Evolutionary conservation across 2,797 vertebrate species (phyloP), one percentile per base, ranked within the genome.

Genomic region (Notolepis coatsorum): DNA sequence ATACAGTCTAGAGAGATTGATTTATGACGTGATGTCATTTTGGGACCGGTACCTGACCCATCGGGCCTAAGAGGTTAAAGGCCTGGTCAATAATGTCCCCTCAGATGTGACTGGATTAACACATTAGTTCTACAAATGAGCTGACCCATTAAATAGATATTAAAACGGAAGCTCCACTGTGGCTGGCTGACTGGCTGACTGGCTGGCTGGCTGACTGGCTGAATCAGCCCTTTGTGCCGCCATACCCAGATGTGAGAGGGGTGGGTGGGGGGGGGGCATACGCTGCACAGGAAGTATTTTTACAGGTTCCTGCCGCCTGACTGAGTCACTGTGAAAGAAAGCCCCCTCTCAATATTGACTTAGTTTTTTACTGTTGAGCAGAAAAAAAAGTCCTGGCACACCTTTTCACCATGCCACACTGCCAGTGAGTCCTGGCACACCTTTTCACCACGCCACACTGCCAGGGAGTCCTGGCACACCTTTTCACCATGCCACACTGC

Each of bases 211-310:
- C 52, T 69, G 73, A 65, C 60, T 41, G 54, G 57, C 84, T 93
- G 88, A 93, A 93, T 93, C 82, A 77, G 85, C 73, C 62, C 86
- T 92, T 93, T 93, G 86, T 92, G 85, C 85, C 76, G 7, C 75
- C 13, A 42, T 82, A 73, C 77, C 82, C 89, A 88, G 80, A 90
- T 91, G 89, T 86, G 74, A 38, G 72, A 57, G 59, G 57, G 63
- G 65, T 74, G 78, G 74, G 35, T 71, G 73, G 65, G 78, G 83
- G 73, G 65, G 78, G 83, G 78, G 61, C 71, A 71, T 68, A 25
- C 35, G 58, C 80, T 83, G 5, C 70, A 45, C 80, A 78, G 67
- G 30, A 79, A 84, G 71, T 79, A 62, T 86, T 90, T 89, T 90
- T 84, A 88, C 82, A 82, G 80, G 77, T 75, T 80, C n/a, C n/a